A percentile compares a stretch with the other conserved stretches of the same genome.
phyloP scores from a whole-genome alignment of 1,140 invertebrate species.

The Gonatopus flavifemur region DNA sequence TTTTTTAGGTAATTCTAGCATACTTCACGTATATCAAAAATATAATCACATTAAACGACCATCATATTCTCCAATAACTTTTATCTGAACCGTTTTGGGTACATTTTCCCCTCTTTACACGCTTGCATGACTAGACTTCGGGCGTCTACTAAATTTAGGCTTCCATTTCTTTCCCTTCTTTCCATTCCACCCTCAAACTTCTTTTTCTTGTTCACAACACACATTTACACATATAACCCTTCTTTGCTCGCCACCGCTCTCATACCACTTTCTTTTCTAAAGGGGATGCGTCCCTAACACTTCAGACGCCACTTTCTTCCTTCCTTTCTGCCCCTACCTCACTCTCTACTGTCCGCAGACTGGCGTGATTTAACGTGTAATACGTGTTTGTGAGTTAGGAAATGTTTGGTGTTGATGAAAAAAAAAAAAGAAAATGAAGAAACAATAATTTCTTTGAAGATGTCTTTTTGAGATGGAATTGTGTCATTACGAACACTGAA shows the following conservation, averaged over 20 bases:
- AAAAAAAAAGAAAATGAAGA: no score
- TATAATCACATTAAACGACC: no score
- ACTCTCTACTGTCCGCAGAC: conserved; percentile 7
- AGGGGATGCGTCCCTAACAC: conserved; percentile 36
- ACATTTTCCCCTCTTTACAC: conserved; percentile 10
- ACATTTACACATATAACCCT: not conserved
- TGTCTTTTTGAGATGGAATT: no score
- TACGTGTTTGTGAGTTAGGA: no score
- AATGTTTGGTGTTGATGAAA: no score
- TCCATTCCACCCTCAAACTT: not conserved
- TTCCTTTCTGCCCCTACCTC: not conserved
- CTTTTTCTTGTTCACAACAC: conserved; percentile 7
- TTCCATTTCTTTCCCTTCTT: conserved; percentile 12
- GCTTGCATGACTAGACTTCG: conserved; percentile 26
- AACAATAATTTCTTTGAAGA: no score
- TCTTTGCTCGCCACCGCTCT: conserved; percentile 9
- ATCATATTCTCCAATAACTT: no score
- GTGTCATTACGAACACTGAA: no score
- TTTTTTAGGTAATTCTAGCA: no score
- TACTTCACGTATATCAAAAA: no score
- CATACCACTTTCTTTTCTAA: conserved; percentile 13
- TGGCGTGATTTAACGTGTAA: no score
- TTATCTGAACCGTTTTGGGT: no score
- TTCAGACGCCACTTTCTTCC: conserved; percentile 30
- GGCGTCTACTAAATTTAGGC: conserved; percentile 44